Evolutionary conservation across 2,797 vertebrate species (phyloP).

Genomic region (Aeoliscus strigatus): DNA sequence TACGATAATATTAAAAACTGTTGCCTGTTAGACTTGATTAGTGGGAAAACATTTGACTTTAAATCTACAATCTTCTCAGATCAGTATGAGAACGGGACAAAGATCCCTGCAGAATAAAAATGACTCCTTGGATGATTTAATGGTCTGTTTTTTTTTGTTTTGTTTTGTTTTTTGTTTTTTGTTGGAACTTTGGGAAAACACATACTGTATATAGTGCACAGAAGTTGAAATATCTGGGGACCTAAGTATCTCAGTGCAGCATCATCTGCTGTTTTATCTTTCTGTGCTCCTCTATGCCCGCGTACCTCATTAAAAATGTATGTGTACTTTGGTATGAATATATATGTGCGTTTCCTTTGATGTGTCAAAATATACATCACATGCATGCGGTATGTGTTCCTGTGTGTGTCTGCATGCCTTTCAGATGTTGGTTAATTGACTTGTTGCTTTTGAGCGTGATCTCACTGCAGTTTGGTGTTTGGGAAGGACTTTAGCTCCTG

Average conservation of each 20-base stretch:
- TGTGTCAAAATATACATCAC: conserved; percentile 17
- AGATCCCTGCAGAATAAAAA: conserved; percentile 3
- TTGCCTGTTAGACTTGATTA: too few species aligned
- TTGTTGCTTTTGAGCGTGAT: conserved; percentile 1
- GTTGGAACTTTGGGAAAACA: conserved; percentile 3
- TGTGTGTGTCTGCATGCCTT: conserved; percentile 2
- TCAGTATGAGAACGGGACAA: conserved; percentile 4
- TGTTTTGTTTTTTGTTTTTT: too few species aligned
- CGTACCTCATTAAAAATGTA: conserved; percentile 35
- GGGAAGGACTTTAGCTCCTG: neutral
- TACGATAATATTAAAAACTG: too few species aligned
- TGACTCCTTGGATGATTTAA: conserved; percentile 4
- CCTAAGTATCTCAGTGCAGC: conserved; percentile 24
- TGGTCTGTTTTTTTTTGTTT: neutral
- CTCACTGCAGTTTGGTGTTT: neutral
- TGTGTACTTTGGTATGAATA: conserved; percentile 17
- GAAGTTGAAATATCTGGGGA: conserved; percentile 16
- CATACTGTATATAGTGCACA: conserved; percentile 3
- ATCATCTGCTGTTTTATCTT: conserved; percentile 26
- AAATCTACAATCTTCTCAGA: neutral
- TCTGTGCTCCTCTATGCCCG: conserved; percentile 5
- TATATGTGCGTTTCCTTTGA: conserved; percentile 18
- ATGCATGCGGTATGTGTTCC: conserved; percentile 2
- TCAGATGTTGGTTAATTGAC: conserved; percentile 5
- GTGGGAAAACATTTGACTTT: too few species aligned